Conservation (phyloP, 1,140 invertebrate genomes). For the Wiebesia pumilae region DNA sequence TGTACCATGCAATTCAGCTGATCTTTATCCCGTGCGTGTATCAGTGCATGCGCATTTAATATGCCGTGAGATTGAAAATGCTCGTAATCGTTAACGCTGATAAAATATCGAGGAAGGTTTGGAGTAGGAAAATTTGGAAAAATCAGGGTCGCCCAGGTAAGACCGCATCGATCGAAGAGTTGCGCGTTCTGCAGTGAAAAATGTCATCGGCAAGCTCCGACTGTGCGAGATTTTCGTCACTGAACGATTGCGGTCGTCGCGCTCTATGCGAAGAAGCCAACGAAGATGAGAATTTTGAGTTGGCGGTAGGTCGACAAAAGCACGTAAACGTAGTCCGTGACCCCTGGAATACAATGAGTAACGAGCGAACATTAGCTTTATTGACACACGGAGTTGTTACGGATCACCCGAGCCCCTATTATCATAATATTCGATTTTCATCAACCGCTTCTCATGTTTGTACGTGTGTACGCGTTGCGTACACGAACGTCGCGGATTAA, state of each 20-base stretch:
- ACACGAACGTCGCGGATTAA: conserved; percentile 14
- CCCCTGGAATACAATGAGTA: neutral
- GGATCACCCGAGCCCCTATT: conserved; percentile 8
- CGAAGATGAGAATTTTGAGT: neutral
- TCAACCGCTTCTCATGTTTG: neutral
- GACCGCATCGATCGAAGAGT: conserved; percentile 9
- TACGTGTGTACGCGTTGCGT: neutral
- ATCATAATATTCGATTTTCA: conserved; percentile 51
- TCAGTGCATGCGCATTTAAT: neutral
- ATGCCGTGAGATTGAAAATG: neutral
- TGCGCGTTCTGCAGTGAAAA: neutral
- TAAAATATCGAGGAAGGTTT: neutral
- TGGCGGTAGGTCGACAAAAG: neutral
- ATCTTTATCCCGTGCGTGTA: neutral
- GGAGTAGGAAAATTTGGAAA: neutral
- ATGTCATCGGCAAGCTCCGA: conserved; percentile 7
- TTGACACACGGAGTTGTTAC: neutral
- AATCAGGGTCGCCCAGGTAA: neutral
- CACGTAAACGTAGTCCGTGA: neutral
- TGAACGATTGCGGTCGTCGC: neutral
- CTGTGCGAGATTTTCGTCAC: neutral
- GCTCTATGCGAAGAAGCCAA: neutral
- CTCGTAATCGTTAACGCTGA: neutral
- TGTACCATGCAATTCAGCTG: neutral
- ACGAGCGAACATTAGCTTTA: conserved; percentile 26